A percentile compares a stretch with the other conserved stretches of the same genome.
Conservation (phyloP, 1,140 invertebrate genomes). For the Microplitis mediator region DNA sequence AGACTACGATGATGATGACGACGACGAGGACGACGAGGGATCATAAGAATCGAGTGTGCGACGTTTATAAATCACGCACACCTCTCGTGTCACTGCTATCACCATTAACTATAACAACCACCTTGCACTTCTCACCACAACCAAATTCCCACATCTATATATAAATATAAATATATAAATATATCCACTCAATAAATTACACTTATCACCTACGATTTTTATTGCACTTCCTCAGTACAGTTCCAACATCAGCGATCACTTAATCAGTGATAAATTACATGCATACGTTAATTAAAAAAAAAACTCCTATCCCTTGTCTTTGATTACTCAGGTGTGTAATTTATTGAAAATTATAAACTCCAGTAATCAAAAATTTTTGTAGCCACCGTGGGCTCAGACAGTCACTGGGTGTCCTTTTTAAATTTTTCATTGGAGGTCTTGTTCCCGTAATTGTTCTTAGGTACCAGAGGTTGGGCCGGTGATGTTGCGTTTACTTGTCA, state of each 20-base stretch:
- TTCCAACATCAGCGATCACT: too few relatives aligned
- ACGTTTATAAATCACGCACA: constrained; percentile 32
- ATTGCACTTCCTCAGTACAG: too few relatives aligned
- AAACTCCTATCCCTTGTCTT: too few relatives aligned
- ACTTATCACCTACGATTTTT: background rate
- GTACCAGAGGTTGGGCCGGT: too few relatives aligned
- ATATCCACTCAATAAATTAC: constrained; percentile 1
- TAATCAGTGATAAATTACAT: too few relatives aligned
- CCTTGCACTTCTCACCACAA: constrained; percentile 43
- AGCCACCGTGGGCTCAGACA: background rate
- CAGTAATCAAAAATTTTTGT: background rate
- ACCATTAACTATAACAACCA: constrained; percentile 36
- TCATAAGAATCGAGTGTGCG: constrained; percentile 28
- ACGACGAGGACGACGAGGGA: constrained; percentile 25
- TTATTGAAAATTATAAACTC: background rate
- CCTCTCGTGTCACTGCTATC: constrained; percentile 40
- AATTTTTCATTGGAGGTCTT: background rate
- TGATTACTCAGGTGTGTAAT: too few relatives aligned
- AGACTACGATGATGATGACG: constrained; percentile 35
- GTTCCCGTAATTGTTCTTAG: background rate
- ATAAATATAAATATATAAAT: constrained; percentile 35
- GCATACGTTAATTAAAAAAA: too few relatives aligned
- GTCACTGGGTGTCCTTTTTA: background rate
- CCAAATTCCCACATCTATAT: constrained; percentile 49
- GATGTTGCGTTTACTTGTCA: background rate